Conservation (phyloP, 2,888 invertebrate genomes). For the Agrochola lychnidis region DNA sequence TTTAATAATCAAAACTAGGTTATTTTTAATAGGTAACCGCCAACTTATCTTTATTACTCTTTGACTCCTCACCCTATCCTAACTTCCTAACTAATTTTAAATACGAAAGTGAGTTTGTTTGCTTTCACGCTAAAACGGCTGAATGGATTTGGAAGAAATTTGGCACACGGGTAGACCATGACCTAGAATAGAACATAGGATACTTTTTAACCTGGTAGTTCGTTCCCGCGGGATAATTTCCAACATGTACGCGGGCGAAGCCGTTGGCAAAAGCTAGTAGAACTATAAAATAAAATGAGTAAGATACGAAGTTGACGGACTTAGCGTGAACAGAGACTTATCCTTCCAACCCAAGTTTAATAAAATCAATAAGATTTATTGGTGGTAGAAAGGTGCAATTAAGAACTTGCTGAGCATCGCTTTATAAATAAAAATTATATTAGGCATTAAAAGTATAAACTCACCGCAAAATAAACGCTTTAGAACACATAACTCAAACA, state of each 20-base stretch:
- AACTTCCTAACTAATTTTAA: no score
- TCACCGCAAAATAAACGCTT: conserved; percentile 31
- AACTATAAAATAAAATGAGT: neutral
- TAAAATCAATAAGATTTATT: neutral
- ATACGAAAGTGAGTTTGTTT: no score
- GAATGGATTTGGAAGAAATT: no score
- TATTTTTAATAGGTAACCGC: neutral
- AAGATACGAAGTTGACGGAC: neutral
- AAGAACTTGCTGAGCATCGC: neutral
- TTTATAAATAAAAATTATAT: conserved; percentile 10
- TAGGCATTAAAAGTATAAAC: conserved; percentile 3
- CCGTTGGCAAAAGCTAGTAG: no score
- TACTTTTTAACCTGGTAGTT: no score
- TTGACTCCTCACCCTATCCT: no score
- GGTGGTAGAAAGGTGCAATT: neutral
- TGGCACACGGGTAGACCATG: no score
- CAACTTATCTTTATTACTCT: neutral
- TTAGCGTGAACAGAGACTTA: neutral
- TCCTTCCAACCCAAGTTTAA: neutral
- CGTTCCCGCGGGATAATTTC: no score
- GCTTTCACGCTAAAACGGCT: no score
- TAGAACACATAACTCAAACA: conserved; percentile 34
- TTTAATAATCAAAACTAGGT: neutral
- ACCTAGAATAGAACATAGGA: no score
- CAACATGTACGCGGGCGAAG: no score